Percentiles rank a stretch among this genome's conserved stretches.
These are phyloP conservation scores for Hippotragus niger DNA, from an alignment of 2,113 vertebrate genomes.

Conservation along the genomic window DNA sequence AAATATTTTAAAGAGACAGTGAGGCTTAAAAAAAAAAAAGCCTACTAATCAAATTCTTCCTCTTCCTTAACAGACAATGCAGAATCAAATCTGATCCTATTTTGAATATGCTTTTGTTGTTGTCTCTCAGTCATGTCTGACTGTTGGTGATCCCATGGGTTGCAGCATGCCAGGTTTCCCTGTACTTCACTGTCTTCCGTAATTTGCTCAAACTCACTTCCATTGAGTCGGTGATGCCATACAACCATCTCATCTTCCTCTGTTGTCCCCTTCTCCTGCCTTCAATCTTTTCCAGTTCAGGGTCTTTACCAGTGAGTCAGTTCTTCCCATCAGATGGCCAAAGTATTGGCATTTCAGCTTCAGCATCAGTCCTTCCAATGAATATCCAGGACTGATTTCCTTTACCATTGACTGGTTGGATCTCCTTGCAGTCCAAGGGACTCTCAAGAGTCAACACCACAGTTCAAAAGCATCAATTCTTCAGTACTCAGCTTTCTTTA, in stretches of 20 bases:
- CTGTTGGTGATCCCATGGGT: background rate
- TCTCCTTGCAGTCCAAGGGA: background rate
- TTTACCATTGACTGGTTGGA: background rate
- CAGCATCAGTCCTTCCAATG: background rate
- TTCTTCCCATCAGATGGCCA: background rate
- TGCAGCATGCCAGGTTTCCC: rapidly evolving
- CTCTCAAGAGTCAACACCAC: background rate
- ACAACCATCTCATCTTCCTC: background rate
- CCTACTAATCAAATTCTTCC: background rate
- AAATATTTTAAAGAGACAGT: background rate
- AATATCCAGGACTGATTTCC: background rate
- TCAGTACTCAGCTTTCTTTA: background rate
- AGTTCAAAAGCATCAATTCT: background rate
- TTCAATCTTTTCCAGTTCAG: background rate
- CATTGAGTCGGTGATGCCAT: background rate
- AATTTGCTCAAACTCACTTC: background rate
- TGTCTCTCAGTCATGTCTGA: background rate
- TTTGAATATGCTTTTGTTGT: background rate
- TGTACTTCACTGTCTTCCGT: rapidly evolving
- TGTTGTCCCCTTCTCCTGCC: background rate
- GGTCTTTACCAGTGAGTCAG: background rate
- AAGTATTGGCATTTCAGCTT: background rate
- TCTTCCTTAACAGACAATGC: background rate
- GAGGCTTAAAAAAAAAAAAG: background rate
- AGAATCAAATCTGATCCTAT: background rate